These are phyloP conservation scores for Nasonia oneida DNA, from an alignment of 2,888 invertebrate species.

Conservation along the genomic window DNA sequence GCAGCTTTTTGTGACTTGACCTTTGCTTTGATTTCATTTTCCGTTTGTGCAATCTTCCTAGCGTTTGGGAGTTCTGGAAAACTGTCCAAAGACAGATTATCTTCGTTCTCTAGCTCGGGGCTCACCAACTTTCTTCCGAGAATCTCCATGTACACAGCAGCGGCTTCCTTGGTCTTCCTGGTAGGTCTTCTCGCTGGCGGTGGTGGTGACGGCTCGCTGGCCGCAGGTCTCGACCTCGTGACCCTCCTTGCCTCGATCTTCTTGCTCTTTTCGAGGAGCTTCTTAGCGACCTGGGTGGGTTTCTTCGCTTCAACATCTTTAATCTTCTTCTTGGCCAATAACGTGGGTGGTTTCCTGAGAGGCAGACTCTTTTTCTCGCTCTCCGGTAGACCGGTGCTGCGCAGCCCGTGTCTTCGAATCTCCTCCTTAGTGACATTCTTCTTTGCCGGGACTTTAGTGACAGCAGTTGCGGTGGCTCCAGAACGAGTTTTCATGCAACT, in stretches of 20 bases:
- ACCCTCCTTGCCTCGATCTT: conserved; percentile 73
- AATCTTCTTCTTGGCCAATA: conserved; percentile 13
- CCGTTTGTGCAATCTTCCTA: conserved; percentile 82
- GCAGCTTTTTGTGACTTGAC: conserved; percentile 68
- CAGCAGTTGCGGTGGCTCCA: conserved; percentile 53
- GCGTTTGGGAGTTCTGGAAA: conserved; percentile 86
- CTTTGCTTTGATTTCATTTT: conserved; percentile 82
- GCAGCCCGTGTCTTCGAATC: conserved; percentile 70
- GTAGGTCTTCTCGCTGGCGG: conserved; percentile 80
- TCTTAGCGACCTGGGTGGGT: conserved; percentile 41
- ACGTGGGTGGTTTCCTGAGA: conserved; percentile 18
- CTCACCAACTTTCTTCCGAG: conserved; percentile 85
- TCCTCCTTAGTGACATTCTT: conserved; percentile 62
- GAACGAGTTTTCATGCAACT: conserved; percentile 80
- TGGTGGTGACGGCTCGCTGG: not conserved
- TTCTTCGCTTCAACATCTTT: conserved; percentile 46
- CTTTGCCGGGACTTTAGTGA: conserved; percentile 70
- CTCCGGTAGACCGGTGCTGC: conserved; percentile 68
- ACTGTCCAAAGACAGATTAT: conserved; percentile 84
- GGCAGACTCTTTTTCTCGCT: conserved; percentile 47
- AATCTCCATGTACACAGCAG: conserved; percentile 87
- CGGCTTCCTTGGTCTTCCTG: conserved; percentile 88
- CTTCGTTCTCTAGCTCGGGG: conserved; percentile 83
- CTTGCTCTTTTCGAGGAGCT: conserved; percentile 54
- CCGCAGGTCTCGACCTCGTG: conserved; percentile 73